Base-by-base conservation (phyloP, 2,888 invertebrate species). In the Fragum fragum region DNA sequence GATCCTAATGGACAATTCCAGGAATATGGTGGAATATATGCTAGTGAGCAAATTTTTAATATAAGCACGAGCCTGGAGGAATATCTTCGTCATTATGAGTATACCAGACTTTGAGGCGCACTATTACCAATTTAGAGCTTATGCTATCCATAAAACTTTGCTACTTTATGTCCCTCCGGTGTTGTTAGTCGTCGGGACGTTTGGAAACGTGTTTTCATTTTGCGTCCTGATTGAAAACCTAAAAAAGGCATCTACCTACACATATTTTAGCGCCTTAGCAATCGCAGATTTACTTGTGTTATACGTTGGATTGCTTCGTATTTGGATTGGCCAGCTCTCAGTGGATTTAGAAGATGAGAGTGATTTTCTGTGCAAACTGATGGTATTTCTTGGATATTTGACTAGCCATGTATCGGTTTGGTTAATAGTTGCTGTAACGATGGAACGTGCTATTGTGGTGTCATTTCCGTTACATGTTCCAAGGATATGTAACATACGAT, bases 151-250 rank as follows among this genome's bases (percentile, higher is more conserved):
- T 74, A 91, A 90, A 77, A n/a, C 81, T 7, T 82, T 93, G 16
- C 79, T 87, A 23, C 74, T 93, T 6, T 91, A 91, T 81, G 81
- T 93, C 0, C 92, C 93, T 0, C 92, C 93, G 1, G 69, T 93
- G 18, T 85, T 94, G 14, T 79, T 94, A 28, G 68, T 92, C 9
- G 73, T 93, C n/a, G 94, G 94, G 1, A 92, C 92, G 5, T 86
- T 93, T 47, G 94, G 94, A 18, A 94, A 94, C 73, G 76, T 93
- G 26, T 88, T 93, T 76, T 90, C 92, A 1, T 93, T 93, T 77
- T 81, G 90, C 53, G 91, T 93, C 28, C 86, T 94, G 23, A 89
- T 91, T n/a, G 88, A 91, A 66, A 89, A 90, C 73, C 80, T 91
- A 0, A 91, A 92, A 89, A 89, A 89, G 28, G 89, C 91, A 16